phyloP scores from a whole-genome alignment of 2,113 vertebrate genomes.

The Microcebus lehilahytsara region DNA sequence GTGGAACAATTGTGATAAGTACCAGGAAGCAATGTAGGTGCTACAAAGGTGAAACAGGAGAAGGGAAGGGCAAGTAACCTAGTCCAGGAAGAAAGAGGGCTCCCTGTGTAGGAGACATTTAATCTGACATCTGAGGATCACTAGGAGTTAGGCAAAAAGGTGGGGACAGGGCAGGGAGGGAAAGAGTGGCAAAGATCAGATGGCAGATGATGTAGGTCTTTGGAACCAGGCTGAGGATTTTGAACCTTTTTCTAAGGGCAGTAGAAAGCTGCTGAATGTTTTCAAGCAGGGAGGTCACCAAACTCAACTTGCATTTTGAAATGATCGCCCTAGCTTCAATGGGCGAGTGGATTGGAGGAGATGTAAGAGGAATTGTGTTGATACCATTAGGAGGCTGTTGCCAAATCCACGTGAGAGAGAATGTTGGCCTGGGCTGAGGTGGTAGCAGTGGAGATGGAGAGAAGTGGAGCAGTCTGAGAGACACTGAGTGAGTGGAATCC shows the following conservation, averaged over 20 bases:
- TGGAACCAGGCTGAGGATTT: not conserved
- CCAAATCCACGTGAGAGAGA: not conserved
- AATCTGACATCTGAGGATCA: not conserved
- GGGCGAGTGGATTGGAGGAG: not conserved
- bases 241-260: not conserved
- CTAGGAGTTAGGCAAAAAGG: not conserved
- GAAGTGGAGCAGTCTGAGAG: not conserved
- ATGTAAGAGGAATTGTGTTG: not conserved
- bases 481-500: not conserved
- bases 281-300: not conserved
- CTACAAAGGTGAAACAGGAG: not conserved
- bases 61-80: not conserved
- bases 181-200: not conserved
- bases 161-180: not conserved
- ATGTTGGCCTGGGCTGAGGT: not conserved
- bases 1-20: not conserved
- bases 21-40: not conserved
- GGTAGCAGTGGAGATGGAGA: not conserved
- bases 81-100: not conserved
- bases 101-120: not conserved
- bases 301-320: not conserved
- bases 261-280: not conserved
- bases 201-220: not conserved
- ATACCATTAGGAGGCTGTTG: not conserved
- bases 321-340: not conserved